Evolutionary conservation across 2,113 vertebrate species (phyloP).

Genomic region (Dicaeum eximium): DNA sequence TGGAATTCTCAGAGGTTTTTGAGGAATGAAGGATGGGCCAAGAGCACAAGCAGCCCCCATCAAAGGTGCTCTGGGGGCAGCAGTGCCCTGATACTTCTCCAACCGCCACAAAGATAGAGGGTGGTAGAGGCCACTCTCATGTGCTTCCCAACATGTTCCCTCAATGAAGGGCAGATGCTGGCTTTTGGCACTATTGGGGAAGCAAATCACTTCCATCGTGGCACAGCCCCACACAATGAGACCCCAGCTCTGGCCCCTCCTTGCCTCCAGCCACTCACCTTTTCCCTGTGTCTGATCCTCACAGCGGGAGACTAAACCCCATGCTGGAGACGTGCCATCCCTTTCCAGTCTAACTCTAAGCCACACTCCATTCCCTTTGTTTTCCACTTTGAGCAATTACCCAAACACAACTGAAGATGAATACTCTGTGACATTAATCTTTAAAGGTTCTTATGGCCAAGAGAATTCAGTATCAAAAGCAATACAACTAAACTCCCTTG

Average conservation of each 20-base stretch:
- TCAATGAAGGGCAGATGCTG: fast-evolving
- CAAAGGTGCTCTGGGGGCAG: fast-evolving
- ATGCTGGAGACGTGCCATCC: fast-evolving
- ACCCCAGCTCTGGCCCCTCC: neutral
- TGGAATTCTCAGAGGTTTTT: neutral
- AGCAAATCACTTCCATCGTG: neutral
- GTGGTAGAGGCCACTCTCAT: fast-evolving
- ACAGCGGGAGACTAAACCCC: neutral
- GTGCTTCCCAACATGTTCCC: neutral
- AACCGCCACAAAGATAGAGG: fast-evolving
- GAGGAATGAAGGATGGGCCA: neutral
- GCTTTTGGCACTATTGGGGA: neutral
- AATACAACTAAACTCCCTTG: neutral
- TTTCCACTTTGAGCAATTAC: neutral
- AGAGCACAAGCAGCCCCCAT: neutral
- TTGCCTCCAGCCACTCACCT: neutral
- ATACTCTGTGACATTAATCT: neutral
- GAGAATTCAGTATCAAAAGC: neutral
- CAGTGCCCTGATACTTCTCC: neutral
- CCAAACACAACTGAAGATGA: neutral
- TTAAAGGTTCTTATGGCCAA: neutral
- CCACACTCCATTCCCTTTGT: neutral
- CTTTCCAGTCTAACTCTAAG: neutral
- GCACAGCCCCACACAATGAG: neutral
- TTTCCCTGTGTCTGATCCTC: neutral